Conservation (phyloP, 1,140 invertebrate species). For the Antheraea mylitta region DNA sequence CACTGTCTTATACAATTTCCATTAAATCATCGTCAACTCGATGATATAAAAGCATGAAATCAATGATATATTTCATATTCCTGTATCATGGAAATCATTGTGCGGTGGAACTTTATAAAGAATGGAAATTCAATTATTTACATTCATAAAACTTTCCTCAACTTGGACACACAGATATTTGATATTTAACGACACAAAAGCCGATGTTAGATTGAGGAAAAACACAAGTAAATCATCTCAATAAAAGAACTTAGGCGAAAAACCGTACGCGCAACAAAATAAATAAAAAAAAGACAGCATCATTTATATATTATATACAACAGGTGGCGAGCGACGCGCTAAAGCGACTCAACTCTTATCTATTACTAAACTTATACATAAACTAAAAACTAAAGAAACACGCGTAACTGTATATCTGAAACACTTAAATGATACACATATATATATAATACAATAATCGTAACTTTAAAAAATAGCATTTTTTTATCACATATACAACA, state of each 20-base stretch:
- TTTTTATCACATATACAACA: background rate
- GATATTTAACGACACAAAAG: too few species aligned
- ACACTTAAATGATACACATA: background rate
- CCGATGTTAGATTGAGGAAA: too few species aligned
- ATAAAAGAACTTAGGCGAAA: background rate
- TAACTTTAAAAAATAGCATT: background rate
- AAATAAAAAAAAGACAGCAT: conserved; percentile 31
- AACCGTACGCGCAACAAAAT: conserved; percentile 17
- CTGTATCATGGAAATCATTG: too few species aligned
- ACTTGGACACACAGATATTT: too few species aligned
- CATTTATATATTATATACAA: conserved; percentile 30
- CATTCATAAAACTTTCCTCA: too few species aligned
- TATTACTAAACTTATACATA: background rate
- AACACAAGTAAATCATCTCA: background rate
- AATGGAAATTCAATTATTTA: too few species aligned
- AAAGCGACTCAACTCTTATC: background rate
- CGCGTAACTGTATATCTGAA: background rate
- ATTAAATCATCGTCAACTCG: too few species aligned
- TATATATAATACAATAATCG: background rate
- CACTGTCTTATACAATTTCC: too few species aligned
- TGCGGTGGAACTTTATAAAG: too few species aligned
- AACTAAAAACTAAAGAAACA: background rate
- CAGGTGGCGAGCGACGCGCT: conserved; percentile 17
- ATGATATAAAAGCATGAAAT: too few species aligned
- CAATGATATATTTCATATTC: too few species aligned